phyloP scores from a whole-genome alignment of 1,140 invertebrate genomes.

The Drosophila prosaltans region DNA sequence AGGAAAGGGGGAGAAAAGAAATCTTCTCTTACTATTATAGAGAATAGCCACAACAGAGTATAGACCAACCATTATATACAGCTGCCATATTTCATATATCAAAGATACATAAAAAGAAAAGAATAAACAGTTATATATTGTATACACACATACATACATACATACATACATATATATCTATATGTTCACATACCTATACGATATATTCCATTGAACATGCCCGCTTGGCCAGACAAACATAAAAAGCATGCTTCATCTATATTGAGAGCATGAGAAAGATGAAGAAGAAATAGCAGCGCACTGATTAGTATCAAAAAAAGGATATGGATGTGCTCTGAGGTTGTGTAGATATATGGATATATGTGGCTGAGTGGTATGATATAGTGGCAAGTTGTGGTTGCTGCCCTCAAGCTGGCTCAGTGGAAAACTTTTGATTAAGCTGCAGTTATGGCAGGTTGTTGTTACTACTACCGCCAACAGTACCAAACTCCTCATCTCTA shows the following conservation, averaged over 20 bases:
- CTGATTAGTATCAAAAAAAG: slow-evolving; percentile 76
- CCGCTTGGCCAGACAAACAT: slow-evolving; percentile 50
- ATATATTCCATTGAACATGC: slow-evolving; percentile 47
- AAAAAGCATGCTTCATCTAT: slow-evolving; percentile 43
- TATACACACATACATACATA: slow-evolving; percentile 4
- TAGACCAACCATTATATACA: slow-evolving; percentile 56
- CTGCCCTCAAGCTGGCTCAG: slow-evolving; percentile 49
- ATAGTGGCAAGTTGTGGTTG: slow-evolving; percentile 56
- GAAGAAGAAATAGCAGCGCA: slow-evolving; percentile 36
- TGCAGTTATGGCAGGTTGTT: slow-evolving; percentile 81
- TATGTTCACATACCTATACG: neutral
- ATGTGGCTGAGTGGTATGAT: slow-evolving; percentile 31
- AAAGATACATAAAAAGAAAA: slow-evolving; percentile 42
- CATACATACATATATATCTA: neutral
- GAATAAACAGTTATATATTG: slow-evolving; percentile 5
- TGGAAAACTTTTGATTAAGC: slow-evolving; percentile 82
- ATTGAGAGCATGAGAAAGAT: neutral
- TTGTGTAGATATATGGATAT: slow-evolving; percentile 12
- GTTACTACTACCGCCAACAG: slow-evolving; percentile 20
- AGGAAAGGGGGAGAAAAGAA: neutral
- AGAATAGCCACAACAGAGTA: slow-evolving; percentile 1
- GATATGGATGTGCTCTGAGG: slow-evolving; percentile 29
- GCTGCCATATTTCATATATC: slow-evolving; percentile 75
- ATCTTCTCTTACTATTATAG: neutral
- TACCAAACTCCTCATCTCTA: neutral